These are phyloP conservation scores for Polyommatus iphigenia DNA, from an alignment of 2,888 invertebrate species.

Conservation along the genomic window DNA sequence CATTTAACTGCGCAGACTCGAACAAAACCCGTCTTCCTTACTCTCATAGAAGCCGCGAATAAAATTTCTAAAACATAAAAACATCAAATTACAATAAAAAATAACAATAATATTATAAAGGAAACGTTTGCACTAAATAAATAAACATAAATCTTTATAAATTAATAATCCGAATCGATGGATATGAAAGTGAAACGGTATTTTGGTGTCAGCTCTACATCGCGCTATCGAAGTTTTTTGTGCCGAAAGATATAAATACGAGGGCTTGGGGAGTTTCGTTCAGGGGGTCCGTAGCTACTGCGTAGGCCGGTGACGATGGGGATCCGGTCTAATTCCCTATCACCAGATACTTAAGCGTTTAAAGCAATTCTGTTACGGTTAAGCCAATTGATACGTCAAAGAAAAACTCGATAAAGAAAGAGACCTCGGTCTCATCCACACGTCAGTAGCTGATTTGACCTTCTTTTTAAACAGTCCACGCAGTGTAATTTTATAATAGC, in stretches of 20 bases:
- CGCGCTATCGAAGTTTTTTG: slow-evolving; percentile 59
- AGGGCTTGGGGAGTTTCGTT: fast-evolving
- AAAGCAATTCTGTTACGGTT: slow-evolving; percentile 68
- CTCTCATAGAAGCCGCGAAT: background rate
- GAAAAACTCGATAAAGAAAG: slow-evolving; percentile 66
- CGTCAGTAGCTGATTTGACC: slow-evolving; percentile 74
- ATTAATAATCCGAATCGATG: background rate
- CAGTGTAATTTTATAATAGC: too few relatives aligned
- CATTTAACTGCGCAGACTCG: slow-evolving; percentile 21
- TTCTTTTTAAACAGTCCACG: slow-evolving; percentile 55
- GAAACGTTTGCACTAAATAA: slow-evolving; percentile 48
- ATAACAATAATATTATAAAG: background rate
- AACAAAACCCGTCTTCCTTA: background rate
- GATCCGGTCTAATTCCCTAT: slow-evolving; percentile 71
- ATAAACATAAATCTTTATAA: background rate
- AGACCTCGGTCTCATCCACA: slow-evolving; percentile 71
- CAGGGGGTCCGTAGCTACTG: slow-evolving; percentile 77
- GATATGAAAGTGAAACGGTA: slow-evolving; percentile 2
- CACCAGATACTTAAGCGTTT: slow-evolving; percentile 55
- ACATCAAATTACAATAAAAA: background rate
- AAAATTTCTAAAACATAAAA: background rate
- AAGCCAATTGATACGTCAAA: slow-evolving; percentile 55
- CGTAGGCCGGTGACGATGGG: slow-evolving; percentile 68
- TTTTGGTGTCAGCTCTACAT: slow-evolving; percentile 49
- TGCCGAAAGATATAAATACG: slow-evolving; percentile 42